phyloP scores from a whole-genome alignment of 2,888 invertebrate species.

The Gryllus longicercus region DNA sequence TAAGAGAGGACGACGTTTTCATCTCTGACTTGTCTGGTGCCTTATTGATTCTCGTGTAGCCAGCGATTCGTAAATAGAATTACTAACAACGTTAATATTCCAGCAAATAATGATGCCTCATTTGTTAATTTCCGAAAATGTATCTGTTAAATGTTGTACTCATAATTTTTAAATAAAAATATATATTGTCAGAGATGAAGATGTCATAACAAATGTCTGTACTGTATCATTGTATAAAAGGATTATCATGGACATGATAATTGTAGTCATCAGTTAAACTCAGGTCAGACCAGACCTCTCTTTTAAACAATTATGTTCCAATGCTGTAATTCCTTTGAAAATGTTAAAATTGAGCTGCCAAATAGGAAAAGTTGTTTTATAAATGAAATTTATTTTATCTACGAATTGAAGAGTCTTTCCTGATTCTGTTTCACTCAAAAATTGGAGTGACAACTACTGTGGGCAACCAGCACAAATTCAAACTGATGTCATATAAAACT shows the following conservation, averaged over 20 bases:
- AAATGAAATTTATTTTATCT: constrained; percentile 37
- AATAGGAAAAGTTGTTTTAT: constrained; percentile 34
- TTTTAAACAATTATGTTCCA: not conserved
- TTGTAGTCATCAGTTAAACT: not conserved
- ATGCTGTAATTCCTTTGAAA: constrained; percentile 24
- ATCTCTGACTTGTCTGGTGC: constrained; percentile 37
- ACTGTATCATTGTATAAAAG: not conserved
- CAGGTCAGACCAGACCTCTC: constrained; percentile 5
- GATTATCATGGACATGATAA: not conserved
- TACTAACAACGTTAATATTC: constrained; percentile 19
- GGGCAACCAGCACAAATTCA: constrained; percentile 7
- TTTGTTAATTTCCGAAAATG: constrained; percentile 11
- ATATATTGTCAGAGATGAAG: constrained; percentile 35
- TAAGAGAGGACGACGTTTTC: constrained; percentile 32
- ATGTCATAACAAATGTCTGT: constrained; percentile 29
- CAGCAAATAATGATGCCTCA: not conserved
- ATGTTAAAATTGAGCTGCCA: constrained; percentile 34
- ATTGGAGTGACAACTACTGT: constrained; percentile 20
- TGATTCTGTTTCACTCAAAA: constrained; percentile 20
- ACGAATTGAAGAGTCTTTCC: constrained; percentile 29
- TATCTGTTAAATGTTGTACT: constrained; percentile 19
- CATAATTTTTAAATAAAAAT: constrained; percentile 26
- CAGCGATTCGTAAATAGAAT: constrained; percentile 19
- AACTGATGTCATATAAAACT: not conserved
- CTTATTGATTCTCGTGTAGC: constrained; percentile 33